These are phyloP conservation scores for Shargacucullia verbasci DNA, from an alignment of 2,888 invertebrate species.

Conservation along the genomic window DNA sequence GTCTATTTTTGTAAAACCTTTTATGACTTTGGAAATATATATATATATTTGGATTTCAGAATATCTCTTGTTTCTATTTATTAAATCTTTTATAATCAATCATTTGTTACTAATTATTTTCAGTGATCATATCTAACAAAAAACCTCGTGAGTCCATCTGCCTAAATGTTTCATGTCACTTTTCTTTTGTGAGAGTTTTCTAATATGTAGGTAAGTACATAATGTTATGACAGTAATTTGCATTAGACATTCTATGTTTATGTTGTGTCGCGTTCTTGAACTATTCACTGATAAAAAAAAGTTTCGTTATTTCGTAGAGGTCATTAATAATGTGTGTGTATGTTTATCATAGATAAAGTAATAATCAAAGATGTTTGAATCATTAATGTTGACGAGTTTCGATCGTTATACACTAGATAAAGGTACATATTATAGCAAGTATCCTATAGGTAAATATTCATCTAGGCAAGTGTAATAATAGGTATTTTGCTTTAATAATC, in stretches of 20 bases:
- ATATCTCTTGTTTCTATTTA: conserved; percentile 58
- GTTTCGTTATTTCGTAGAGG: not conserved
- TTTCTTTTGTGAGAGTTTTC: conserved; percentile 16
- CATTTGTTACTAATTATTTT: conserved; percentile 1
- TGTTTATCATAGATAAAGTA: no score
- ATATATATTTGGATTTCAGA: conserved; percentile 60
- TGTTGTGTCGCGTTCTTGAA: conserved; percentile 4
- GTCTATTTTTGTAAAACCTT: conserved; percentile 76
- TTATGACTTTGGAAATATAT: conserved; percentile 65
- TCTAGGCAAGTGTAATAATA: no score
- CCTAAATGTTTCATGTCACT: conserved; percentile 21
- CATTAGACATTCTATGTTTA: not conserved
- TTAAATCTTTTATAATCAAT: conserved; percentile 31
- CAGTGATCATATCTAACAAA: not conserved
- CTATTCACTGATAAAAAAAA: not conserved
- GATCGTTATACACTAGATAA: no score
- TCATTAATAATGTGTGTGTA: not conserved
- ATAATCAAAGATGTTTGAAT: no score
- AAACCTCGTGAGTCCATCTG: no score
- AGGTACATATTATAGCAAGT: no score
- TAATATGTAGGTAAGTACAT: conserved; percentile 26
- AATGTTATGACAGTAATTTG: conserved; percentile 19
- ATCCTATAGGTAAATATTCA: no score
- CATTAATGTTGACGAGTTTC: no score
- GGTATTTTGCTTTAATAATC: no score